phyloP scores from a whole-genome alignment of 2,888 invertebrate species.

The Lasioglossum leucozonium region DNA sequence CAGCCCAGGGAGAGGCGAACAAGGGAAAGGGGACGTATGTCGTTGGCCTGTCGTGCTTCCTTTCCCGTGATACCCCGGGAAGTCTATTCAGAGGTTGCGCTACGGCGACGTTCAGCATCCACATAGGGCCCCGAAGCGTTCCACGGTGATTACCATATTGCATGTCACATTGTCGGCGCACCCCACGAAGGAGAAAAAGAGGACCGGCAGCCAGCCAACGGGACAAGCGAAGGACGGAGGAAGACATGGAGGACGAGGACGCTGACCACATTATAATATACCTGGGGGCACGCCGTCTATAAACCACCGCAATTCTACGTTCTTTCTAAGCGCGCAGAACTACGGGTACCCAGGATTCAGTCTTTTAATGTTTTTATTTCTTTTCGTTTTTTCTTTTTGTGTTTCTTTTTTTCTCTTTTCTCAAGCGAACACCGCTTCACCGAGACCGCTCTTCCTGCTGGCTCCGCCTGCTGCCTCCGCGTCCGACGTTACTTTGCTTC shows the following conservation, averaged over 20 bases:
- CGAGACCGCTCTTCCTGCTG: neutral
- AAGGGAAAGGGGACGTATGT: slow-evolving; percentile 71
- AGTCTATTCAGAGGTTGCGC: slow-evolving; percentile 76
- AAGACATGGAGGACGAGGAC: slow-evolving; percentile 68
- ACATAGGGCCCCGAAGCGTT: slow-evolving; percentile 69
- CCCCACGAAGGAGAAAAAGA: slow-evolving; percentile 69
- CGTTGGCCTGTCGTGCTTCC: slow-evolving; percentile 74
- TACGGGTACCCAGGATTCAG: slow-evolving; percentile 75
- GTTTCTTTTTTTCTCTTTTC: neutral
- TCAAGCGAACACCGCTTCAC: slow-evolving; percentile 54
- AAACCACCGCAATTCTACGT: slow-evolving; percentile 80
- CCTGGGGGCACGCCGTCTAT: slow-evolving; percentile 76
- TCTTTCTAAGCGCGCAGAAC: slow-evolving; percentile 72
- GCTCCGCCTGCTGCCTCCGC: neutral
- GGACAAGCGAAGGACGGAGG: slow-evolving; percentile 50
- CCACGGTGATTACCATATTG: slow-evolving; percentile 81
- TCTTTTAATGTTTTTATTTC: slow-evolving; percentile 76
- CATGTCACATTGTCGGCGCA: slow-evolving; percentile 80
- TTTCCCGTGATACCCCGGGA: slow-evolving; percentile 72
- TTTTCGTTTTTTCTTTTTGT: too few species aligned
- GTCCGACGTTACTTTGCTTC: neutral
- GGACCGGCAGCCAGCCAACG: slow-evolving; percentile 26
- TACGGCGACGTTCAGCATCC: slow-evolving; percentile 73
- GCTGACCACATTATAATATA: slow-evolving; percentile 77
- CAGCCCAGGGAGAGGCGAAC: slow-evolving; percentile 4